phyloP scores from a whole-genome alignment of 1,140 invertebrate genomes.

The Drosophila watanabei region DNA sequence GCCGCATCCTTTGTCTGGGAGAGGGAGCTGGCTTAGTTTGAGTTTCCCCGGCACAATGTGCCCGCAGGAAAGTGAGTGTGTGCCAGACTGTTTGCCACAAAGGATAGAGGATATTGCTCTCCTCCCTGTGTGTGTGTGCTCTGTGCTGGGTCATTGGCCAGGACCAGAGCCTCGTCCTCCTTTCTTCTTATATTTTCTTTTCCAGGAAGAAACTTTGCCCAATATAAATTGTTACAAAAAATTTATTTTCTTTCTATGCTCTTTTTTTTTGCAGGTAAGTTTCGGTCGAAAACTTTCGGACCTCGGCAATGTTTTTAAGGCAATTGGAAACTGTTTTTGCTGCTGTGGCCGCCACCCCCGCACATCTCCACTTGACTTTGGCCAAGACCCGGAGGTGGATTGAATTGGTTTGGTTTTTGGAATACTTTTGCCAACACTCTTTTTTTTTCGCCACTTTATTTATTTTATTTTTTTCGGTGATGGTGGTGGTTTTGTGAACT shows the following conservation, averaged over 20 bases:
- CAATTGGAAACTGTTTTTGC: constrained; percentile 43
- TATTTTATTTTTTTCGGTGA: constrained; percentile 24
- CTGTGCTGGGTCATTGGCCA: constrained; percentile 66
- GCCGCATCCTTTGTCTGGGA: constrained; percentile 58
- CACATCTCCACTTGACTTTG: constrained; percentile 47
- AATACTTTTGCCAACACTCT: constrained; percentile 4
- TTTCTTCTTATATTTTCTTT: constrained; percentile 3
- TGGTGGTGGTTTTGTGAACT: constrained; percentile 72
- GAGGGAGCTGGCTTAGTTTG: constrained; percentile 37
- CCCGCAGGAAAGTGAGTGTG: constrained; percentile 72
- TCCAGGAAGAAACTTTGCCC: constrained; percentile 43
- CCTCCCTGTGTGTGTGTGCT: constrained; percentile 18
- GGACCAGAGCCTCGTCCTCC: not conserved
- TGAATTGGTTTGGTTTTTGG: constrained; percentile 41
- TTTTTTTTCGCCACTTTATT: constrained; percentile 14
- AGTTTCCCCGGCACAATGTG: constrained; percentile 45
- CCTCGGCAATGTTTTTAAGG: constrained; percentile 37
- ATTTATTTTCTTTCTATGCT: constrained; percentile 32
- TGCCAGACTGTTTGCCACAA: constrained; percentile 51
- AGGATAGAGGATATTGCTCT: constrained; percentile 59
- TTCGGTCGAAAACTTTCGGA: constrained; percentile 40
- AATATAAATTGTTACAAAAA: constrained; percentile 59
- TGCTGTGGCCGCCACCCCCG: constrained; percentile 22
- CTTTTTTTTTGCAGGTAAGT: constrained; percentile 67
- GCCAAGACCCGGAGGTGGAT: constrained; percentile 39